Percentiles rank a stretch among this genome's conserved stretches.
These are phyloP conservation scores for Psittacula cyanocephala DNA, from an alignment of 2,113 vertebrate species.

Conservation along the genomic window DNA sequence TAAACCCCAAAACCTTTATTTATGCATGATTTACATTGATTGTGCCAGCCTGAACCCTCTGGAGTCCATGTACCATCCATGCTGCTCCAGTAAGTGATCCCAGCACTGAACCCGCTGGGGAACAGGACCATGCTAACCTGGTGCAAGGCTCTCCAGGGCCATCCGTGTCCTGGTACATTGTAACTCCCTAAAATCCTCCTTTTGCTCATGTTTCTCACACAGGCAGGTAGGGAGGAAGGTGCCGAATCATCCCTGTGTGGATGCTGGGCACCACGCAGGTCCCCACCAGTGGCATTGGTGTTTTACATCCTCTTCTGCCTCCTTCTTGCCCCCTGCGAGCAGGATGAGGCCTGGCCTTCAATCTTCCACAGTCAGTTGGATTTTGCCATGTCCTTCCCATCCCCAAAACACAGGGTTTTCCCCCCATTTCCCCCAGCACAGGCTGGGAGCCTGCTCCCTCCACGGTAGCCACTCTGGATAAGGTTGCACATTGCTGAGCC, in stretches of 20 bases:
- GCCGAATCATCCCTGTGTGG: rapidly evolving
- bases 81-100: neutral
- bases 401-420: rapidly evolving
- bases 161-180: neutral
- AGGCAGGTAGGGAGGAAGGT: neutral
- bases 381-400: neutral
- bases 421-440: rapidly evolving
- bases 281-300: rapidly evolving
- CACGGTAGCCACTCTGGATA: neutral
- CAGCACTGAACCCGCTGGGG: rapidly evolving
- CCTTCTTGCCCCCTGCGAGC: neutral
- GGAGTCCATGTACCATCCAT: rapidly evolving
- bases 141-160: neutral
- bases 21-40: neutral
- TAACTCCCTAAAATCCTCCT: neutral
- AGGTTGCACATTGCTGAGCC: neutral
- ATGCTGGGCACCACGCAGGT: rapidly evolving
- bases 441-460: neutral
- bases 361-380: rapidly evolving
- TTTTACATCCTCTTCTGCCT: neutral
- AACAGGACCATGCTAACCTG: rapidly evolving
- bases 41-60: neutral
- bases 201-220: rapidly evolving
- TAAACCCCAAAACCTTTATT: neutral
- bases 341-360: neutral